These are phyloP conservation scores for Thomomys bottae DNA, from an alignment of 2,113 vertebrate species.

Conservation along the genomic window DNA sequence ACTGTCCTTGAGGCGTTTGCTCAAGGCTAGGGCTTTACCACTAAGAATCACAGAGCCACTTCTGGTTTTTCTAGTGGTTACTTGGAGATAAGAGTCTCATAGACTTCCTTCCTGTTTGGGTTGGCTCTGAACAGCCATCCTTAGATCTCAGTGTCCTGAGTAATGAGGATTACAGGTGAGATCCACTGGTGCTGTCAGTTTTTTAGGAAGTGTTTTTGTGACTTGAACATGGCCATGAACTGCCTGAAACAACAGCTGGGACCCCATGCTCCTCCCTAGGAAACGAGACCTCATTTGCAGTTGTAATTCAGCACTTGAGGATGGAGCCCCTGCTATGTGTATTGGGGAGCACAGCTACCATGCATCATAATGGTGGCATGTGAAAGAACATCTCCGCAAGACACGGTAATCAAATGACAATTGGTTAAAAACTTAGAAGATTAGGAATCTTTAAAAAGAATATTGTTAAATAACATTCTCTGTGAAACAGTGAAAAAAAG, in stretches of 20 bases:
- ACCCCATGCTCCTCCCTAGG: conserved; percentile 54
- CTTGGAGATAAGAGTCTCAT: no score
- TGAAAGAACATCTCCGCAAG: conserved; percentile 69
- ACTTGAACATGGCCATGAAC: conserved; percentile 47
- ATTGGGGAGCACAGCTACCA: conserved; percentile 68
- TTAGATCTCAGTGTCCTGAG: no score
- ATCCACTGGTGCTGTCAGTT: no score
- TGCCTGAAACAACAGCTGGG: conserved; percentile 61
- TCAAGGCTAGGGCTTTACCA: no score
- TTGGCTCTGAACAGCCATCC: no score
- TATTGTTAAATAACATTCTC: conserved; percentile 54
- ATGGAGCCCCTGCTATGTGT: conserved; percentile 57
- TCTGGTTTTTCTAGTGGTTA: no score
- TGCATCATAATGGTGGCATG: conserved; percentile 80
- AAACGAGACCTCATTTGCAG: conserved; percentile 28
- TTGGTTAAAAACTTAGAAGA: conserved; percentile 76
- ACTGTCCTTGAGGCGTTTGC: no score
- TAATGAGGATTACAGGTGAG: no score
- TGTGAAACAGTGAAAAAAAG: conserved; percentile 56
- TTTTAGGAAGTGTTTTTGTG: conserved; percentile 22
- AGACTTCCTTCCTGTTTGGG: no score
- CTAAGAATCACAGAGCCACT: no score
- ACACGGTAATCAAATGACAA: conserved; percentile 73
- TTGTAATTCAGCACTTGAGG: conserved; percentile 64
- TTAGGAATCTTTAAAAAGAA: conserved; percentile 70